Percentiles rank a stretch among this genome's conserved stretches.
These are phyloP conservation scores for Pheosia tremula DNA, from an alignment of 2,888 invertebrate species.

Conservation along the genomic window DNA sequence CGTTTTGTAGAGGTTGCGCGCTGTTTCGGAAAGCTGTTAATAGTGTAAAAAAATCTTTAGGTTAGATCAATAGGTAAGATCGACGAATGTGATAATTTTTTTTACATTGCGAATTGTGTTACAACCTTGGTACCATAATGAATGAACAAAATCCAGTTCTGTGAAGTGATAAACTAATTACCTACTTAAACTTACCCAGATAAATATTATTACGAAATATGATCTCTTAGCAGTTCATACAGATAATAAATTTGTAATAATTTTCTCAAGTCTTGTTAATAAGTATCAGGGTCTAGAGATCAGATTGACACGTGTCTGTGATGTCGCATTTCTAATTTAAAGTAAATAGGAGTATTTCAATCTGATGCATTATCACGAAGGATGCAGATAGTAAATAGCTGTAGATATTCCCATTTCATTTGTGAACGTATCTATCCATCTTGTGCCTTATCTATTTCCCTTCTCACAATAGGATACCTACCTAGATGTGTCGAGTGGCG, in stretches of 20 bases:
- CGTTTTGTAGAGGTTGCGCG: no score
- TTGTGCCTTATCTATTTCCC: slow-evolving; percentile 12
- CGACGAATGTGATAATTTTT: no score
- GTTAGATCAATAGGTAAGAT: no score
- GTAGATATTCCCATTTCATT: slow-evolving; percentile 3
- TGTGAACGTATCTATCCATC: slow-evolving; percentile 5
- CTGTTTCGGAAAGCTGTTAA: no score
- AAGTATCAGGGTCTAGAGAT: slow-evolving; percentile 14
- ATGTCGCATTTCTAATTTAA: slow-evolving; percentile 12
- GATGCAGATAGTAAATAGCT: no score
- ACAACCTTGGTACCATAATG: no score
- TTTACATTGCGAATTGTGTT: no score
- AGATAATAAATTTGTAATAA: slow-evolving; percentile 6
- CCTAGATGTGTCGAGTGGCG: not conserved
- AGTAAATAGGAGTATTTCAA: not conserved
- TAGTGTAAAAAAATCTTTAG: no score
- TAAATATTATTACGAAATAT: not conserved
- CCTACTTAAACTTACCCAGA: no score
- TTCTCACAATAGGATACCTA: not conserved
- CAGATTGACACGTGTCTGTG: slow-evolving; percentile 24
- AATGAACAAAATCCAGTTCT: no score
- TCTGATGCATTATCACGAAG: not conserved
- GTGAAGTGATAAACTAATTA: no score
- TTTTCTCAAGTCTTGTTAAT: slow-evolving; percentile 9
- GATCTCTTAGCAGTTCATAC: not conserved